Conservation (phyloP, 2,113 vertebrate genomes). For the Colistium nudipinnis region DNA sequence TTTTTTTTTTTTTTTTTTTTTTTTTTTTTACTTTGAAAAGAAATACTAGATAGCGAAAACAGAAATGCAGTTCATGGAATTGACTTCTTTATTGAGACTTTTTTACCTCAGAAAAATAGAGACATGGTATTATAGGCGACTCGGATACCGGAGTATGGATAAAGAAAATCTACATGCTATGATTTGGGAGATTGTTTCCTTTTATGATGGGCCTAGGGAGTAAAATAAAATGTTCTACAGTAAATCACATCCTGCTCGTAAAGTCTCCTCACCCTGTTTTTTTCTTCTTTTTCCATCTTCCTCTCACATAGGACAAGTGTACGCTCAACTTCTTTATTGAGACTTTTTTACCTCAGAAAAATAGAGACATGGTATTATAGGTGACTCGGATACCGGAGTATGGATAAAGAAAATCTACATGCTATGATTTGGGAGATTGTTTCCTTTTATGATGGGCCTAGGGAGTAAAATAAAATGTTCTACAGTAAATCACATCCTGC, state of each 20-base stretch:
- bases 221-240: not conserved
- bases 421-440: conserved; percentile 8
- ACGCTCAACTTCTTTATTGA: no score
- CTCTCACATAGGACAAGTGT: conserved; percentile 35
- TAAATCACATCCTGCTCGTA: conserved; percentile 13
- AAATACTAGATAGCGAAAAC: conserved; percentile 55
- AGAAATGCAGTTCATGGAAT: conserved; percentile 47
- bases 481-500: conserved; percentile 9
- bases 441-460: conserved; percentile 16
- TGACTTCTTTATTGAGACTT: conserved; percentile 71
- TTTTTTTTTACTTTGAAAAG: conserved; percentile 29
- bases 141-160: no score
- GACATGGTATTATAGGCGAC: no score
- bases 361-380: not conserved
- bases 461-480: not conserved
- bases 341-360: no score
- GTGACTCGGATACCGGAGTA: no score
- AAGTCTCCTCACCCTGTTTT: conserved; percentile 47
- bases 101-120: conserved; percentile 42
- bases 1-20: conserved; percentile 11
- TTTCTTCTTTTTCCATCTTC: conserved; percentile 34
- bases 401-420: conserved; percentile 22
- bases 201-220: conserved; percentile 15
- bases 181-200: not conserved
- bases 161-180: conserved; percentile 28